Conservation (phyloP, 2,113 vertebrate genomes). For the Gallinago jamesoni region DNA sequence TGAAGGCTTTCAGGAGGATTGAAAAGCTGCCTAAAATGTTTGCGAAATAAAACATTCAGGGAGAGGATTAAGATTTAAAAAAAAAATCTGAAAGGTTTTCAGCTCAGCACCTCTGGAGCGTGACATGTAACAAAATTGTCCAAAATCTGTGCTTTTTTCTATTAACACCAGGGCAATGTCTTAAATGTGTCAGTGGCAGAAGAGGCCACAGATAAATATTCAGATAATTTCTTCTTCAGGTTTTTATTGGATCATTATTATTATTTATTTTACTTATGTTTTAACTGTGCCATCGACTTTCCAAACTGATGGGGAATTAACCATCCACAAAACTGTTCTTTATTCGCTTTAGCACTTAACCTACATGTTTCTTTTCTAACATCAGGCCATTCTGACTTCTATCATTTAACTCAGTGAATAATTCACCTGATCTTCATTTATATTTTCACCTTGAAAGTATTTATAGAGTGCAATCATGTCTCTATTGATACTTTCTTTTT, state of each 20-base stretch:
- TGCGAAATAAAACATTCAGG: conserved; percentile 13
- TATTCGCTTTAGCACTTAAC: conserved; percentile 14
- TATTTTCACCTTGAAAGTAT: conserved; percentile 63
- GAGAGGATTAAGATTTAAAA: background rate
- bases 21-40: conserved; percentile 21
- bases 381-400: background rate
- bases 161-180: background rate
- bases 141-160: background rate
- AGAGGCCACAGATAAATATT: conserved; percentile 26
- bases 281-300: conserved; percentile 17
- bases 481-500: conserved; percentile 12
- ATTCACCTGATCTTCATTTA: conserved; percentile 50
- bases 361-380: background rate
- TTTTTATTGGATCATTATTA: conserved; percentile 24
- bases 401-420: background rate
- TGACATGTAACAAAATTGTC: background rate
- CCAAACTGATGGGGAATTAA: background rate
- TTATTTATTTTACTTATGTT: conserved; percentile 27
- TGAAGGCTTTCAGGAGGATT: background rate
- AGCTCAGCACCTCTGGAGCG: background rate
- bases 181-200: background rate
- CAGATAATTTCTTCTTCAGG: background rate
- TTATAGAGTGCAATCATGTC: conserved; percentile 45
- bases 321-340: background rate
- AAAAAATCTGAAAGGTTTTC: background rate